Percentiles rank a stretch among this genome's conserved stretches.
phyloP scores from a whole-genome alignment of 1,140 invertebrate genomes.

The Hirudo medicinalis region DNA sequence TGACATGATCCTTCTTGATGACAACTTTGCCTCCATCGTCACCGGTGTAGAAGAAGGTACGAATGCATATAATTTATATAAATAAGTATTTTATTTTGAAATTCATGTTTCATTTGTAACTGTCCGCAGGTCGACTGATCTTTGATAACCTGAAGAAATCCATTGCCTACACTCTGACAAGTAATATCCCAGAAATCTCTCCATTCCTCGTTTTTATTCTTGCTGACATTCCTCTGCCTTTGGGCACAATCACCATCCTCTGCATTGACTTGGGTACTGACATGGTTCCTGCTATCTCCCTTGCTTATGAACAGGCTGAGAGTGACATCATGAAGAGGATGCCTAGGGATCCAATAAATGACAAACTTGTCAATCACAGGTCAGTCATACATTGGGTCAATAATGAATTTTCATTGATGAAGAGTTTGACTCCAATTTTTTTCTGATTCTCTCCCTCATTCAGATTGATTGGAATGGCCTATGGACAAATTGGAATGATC shows the following conservation, averaged over 20 bases:
- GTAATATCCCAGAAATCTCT: constrained; percentile 98
- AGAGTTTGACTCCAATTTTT: background rate
- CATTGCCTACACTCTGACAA: constrained; percentile 95
- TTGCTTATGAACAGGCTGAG: constrained; percentile 91
- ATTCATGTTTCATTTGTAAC: background rate
- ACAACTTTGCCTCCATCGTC: constrained; percentile 10
- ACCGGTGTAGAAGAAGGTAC: constrained; percentile 2
- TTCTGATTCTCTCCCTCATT: background rate
- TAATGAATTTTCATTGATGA: background rate
- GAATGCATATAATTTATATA: background rate
- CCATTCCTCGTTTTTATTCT: constrained; percentile 46
- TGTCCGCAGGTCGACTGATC: constrained; percentile 52
- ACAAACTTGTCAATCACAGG: constrained; percentile 21
- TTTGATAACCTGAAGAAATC: constrained; percentile 84
- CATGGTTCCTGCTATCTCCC: constrained; percentile 58
- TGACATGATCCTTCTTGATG: constrained; percentile 2
- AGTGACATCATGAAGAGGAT: constrained; percentile 96
- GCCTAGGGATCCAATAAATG: constrained; percentile 62
- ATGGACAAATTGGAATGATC: constrained; percentile 58
- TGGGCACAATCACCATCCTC: constrained; percentile 81
- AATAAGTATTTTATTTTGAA: background rate
- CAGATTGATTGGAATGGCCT: constrained; percentile 28
- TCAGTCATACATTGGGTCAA: background rate
- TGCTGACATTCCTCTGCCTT: constrained; percentile 31
- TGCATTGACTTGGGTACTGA: constrained; percentile 97